These are phyloP conservation scores for Eupsilia transversa DNA, from an alignment of 2,888 invertebrate genomes.

Conservation along the genomic window DNA sequence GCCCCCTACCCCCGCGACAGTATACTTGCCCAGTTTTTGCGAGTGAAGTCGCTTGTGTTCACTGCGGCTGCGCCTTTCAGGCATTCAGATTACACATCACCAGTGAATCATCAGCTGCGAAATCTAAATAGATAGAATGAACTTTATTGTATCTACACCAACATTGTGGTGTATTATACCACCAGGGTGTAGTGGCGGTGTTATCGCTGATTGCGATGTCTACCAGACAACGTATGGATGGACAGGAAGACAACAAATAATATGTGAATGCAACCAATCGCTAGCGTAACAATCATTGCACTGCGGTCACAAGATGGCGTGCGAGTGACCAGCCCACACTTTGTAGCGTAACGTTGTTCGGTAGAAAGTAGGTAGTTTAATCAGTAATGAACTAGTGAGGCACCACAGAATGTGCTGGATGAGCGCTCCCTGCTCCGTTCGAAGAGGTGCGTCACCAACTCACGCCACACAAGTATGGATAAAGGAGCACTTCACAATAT, in stretches of 20 bases:
- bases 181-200: neutral
- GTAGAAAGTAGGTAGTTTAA: neutral
- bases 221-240: neutral
- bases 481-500: neutral
- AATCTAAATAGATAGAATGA: too few relatives aligned
- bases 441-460: neutral
- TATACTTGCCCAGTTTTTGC: conserved; percentile 38
- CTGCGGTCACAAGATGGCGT: neutral
- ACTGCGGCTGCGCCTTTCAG: neutral
- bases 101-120: neutral
- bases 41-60: conserved; percentile 7
- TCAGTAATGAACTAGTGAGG: neutral
- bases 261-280: neutral
- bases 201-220: neutral
- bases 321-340: neutral
- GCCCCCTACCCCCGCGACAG: neutral
- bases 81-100: neutral
- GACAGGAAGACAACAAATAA: neutral
- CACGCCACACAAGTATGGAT: neutral
- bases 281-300: neutral
- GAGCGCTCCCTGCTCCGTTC: conserved; percentile 2
- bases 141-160: too few relatives aligned
- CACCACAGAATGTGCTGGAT: too few relatives aligned
- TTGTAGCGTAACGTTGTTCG: neutral
- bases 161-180: neutral